Percentiles rank a stretch among this genome's conserved stretches.
Evolutionary conservation across 2,888 invertebrate genomes (phyloP).

Genomic region (Tolmerus cingulatus): DNA sequence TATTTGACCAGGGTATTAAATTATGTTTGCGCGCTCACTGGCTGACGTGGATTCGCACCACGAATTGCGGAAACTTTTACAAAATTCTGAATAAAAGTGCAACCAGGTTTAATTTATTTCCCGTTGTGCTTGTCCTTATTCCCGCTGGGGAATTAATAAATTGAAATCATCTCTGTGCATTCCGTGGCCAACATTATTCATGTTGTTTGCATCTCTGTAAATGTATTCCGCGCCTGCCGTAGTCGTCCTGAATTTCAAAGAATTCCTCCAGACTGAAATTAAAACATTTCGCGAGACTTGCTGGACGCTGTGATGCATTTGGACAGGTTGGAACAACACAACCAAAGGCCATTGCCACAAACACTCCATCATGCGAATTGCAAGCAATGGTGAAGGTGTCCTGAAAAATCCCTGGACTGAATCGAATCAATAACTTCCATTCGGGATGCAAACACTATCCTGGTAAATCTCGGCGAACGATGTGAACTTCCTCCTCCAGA

Average conservation of each 20-base stretch:
- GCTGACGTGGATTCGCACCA: neutral
- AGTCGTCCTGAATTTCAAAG: conserved; percentile 1
- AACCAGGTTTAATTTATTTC: conserved; percentile 28
- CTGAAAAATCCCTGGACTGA: neutral
- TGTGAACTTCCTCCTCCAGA: neutral
- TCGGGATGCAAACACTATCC: neutral
- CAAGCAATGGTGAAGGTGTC: neutral
- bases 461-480: neutral
- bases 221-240: neutral
- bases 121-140: conserved; percentile 1
- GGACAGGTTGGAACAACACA: neutral
- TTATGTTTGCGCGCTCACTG: neutral
- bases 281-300: neutral
- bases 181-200: neutral
- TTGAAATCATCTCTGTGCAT: conserved; percentile 13
- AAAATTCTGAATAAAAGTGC: conserved; percentile 20
- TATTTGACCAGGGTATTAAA: neutral
- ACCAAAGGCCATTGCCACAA: neutral
- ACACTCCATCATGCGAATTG: neutral
- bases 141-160: conserved; percentile 21
- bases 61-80: conserved; percentile 19
- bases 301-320: neutral
- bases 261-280: neutral
- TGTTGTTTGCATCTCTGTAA: neutral
- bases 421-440: neutral